phyloP scores from a whole-genome alignment of 1,140 invertebrate genomes.

The Coboldia fuscipes region DNA sequence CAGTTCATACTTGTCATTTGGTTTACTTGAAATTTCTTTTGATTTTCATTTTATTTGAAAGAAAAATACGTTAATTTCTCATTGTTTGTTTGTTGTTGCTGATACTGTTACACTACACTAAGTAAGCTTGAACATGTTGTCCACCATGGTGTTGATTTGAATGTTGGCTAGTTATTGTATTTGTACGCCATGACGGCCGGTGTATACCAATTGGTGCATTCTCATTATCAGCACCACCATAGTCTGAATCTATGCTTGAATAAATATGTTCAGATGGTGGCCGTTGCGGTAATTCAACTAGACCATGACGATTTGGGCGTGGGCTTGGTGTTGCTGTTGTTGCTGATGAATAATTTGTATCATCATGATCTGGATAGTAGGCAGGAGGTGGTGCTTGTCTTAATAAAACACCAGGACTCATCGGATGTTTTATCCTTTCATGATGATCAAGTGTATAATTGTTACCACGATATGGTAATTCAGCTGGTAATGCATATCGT shows the following conservation, averaged over 20 bases:
- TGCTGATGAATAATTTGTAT: slow-evolving; percentile 34
- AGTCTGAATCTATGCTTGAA: slow-evolving; percentile 66
- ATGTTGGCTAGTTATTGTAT: not conserved
- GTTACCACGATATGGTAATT: slow-evolving; percentile 32
- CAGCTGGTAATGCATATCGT: slow-evolving; percentile 60
- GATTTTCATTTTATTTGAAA: too few relatives aligned
- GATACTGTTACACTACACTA: too few relatives aligned
- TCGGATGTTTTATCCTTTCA: slow-evolving; percentile 31
- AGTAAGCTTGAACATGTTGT: slow-evolving; percentile 13
- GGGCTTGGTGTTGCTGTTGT: slow-evolving; percentile 38
- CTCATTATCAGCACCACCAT: slow-evolving; percentile 24
- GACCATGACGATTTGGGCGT: slow-evolving; percentile 29
- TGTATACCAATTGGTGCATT: slow-evolving; percentile 17
- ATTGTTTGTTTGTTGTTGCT: too few relatives aligned
- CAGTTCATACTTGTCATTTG: too few relatives aligned
- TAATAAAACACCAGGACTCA: slow-evolving; percentile 23
- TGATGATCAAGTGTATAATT: slow-evolving; percentile 34
- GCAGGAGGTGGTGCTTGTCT: slow-evolving; percentile 21
- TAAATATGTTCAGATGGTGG: slow-evolving; percentile 66
- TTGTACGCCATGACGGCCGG: slow-evolving; percentile 3
- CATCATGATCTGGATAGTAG: slow-evolving; percentile 22
- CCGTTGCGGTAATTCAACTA: slow-evolving; percentile 27
- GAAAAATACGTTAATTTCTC: too few relatives aligned
- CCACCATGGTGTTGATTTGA: slow-evolving; percentile 8
- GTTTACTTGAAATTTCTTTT: too few relatives aligned